phyloP scores from a whole-genome alignment of 2,888 invertebrate species.

The Diarsia dahlii region DNA sequence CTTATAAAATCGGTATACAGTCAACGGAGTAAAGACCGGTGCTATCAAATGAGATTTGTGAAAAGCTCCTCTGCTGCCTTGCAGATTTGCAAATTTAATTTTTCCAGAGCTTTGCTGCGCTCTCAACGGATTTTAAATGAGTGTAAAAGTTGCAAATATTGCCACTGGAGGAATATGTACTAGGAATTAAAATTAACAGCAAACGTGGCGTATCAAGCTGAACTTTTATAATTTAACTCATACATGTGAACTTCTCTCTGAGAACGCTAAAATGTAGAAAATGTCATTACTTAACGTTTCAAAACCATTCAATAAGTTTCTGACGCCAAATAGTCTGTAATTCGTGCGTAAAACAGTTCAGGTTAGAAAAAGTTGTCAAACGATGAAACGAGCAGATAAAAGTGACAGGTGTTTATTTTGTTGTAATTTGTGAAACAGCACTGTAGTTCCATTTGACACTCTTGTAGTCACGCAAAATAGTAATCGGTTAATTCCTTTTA shows the following conservation, averaged over 20 bases:
- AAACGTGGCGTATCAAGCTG: background rate
- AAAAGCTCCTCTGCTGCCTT: constrained; percentile 68
- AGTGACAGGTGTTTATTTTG: constrained; percentile 60
- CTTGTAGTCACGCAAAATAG: constrained; percentile 56
- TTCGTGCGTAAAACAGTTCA: constrained; percentile 18
- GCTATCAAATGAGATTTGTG: constrained; percentile 74
- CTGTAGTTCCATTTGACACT: constrained; percentile 47
- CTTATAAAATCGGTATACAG: constrained; percentile 6
- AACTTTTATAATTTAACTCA: constrained; percentile 7
- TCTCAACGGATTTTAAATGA: constrained; percentile 69
- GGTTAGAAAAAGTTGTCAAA: constrained; percentile 33
- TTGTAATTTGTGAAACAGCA: constrained; percentile 38
- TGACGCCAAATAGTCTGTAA: background rate
- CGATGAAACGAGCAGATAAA: constrained; percentile 51
- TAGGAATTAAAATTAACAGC: constrained; percentile 37
- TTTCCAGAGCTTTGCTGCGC: constrained; percentile 69
- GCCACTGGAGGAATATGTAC: constrained; percentile 25
- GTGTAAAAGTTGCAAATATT: constrained; percentile 64
- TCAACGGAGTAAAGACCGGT: constrained; percentile 58
- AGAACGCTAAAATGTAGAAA: background rate
- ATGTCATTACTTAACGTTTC: background rate
- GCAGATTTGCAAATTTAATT: constrained; percentile 75
- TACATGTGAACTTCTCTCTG: background rate
- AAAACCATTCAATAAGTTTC: background rate
- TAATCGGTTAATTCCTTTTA: constrained; percentile 45